A percentile compares a stretch with the other conserved stretches of the same genome.
These are phyloP conservation scores for Muschampia plurimacula DNA, from an alignment of 2,888 invertebrate species.

Conservation along the genomic window DNA sequence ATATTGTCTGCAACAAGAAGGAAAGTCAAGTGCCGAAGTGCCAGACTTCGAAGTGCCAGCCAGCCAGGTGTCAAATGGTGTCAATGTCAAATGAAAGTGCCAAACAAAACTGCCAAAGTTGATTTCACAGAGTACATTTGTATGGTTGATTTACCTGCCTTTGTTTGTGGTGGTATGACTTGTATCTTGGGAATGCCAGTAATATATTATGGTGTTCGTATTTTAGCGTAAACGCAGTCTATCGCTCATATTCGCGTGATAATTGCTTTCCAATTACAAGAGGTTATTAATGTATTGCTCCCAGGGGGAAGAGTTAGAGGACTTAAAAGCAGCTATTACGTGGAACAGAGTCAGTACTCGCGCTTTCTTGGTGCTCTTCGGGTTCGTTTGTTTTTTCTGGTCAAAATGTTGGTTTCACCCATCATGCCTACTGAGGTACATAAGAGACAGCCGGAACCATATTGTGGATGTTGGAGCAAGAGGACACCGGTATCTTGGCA, in stretches of 20 bases:
- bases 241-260: neutral
- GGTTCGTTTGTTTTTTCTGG: constrained; percentile 34
- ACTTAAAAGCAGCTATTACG: constrained; percentile 24
- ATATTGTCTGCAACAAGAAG: neutral
- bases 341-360: constrained; percentile 30
- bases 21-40: too few species aligned
- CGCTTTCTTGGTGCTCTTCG: constrained; percentile 23
- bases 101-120: too few species aligned
- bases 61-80: neutral
- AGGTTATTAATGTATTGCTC: constrained; percentile 32
- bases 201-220: neutral
- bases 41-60: neutral
- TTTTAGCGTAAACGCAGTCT: neutral
- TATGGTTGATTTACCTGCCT: too few species aligned
- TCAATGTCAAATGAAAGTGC: too few species aligned
- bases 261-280: neutral
- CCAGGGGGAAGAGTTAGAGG: constrained; percentile 30
- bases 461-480: constrained; percentile 68
- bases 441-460: constrained; percentile 61
- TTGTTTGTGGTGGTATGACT: neutral
- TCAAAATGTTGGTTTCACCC: constrained; percentile 45
- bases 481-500: constrained; percentile 61
- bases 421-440: constrained; percentile 33
- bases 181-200: neutral
- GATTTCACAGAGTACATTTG: too few species aligned